Evolutionary conservation across 2,888 invertebrate genomes (phyloP).

Genomic region (Trilocha varians): DNA sequence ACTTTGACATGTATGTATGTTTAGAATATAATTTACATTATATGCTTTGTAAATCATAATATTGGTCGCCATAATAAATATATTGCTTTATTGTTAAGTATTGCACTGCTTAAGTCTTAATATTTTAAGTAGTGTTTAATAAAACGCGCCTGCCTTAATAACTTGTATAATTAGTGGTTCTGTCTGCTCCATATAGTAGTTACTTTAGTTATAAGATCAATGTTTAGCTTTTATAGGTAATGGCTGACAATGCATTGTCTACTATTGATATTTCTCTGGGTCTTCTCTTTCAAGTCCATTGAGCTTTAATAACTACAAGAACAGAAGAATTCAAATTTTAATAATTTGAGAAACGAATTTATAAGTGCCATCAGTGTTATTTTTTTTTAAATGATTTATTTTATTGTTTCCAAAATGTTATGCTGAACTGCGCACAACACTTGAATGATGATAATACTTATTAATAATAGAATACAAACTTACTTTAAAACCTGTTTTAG

Average conservation of each 20-base stretch:
- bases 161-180: slow-evolving; percentile 32
- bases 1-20: background rate
- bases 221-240: slow-evolving; percentile 17
- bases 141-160: slow-evolving; percentile 49
- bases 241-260: background rate
- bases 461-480: background rate
- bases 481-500: background rate
- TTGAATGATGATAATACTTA: background rate
- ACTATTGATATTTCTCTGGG: background rate
- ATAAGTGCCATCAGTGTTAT: slow-evolving; percentile 14
- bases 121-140: slow-evolving; percentile 43
- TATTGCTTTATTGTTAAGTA: slow-evolving; percentile 46
- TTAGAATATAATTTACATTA: background rate
- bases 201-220: slow-evolving; percentile 27
- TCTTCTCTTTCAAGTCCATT: background rate
- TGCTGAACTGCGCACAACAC: slow-evolving; percentile 4
- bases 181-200: slow-evolving; percentile 34
- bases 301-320: too few species aligned
- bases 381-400: slow-evolving; percentile 3
- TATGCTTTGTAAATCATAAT: background rate
- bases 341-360: slow-evolving; percentile 1
- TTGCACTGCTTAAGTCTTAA: slow-evolving; percentile 48
- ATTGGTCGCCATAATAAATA: slow-evolving; percentile 16
- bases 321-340: too few species aligned
- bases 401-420: slow-evolving; percentile 2